Evolutionary conservation across 2,888 invertebrate genomes (phyloP), one percentile per base, ranked within the genome.

Genomic region (Aleiodes testaceus): DNA sequence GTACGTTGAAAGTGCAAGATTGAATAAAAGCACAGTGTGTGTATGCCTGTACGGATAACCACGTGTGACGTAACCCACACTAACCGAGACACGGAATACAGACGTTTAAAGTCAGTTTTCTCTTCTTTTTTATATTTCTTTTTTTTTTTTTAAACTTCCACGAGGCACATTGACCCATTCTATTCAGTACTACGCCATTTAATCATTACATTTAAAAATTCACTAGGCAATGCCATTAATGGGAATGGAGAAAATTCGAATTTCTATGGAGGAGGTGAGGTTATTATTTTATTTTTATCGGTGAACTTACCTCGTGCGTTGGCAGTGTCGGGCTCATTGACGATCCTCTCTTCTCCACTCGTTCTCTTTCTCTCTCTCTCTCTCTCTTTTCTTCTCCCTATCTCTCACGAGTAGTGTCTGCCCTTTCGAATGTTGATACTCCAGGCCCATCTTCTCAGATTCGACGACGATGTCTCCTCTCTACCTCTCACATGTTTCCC

Each of bases 391-490:
- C 36, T 42, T 11, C 7, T 59, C 7, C 16, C 42, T 14, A n/a
- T 55, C 30, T 47, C 11, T 67, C 61, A 50, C 12, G 50, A 50
- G 52, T 44, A 53, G 81, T 86, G 84, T 84, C 87, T 87, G 78
- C 87, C 87, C 76, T 87, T 87, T 55, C 87, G 82, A 75, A 87
- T 86, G 79, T 87, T 82, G 76, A 87, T 87, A 81, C 83, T 87
- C 87, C 87, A 87, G 20, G 73, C 74, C 76, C 79, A 83, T 87
- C 87, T 86, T 74, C 87, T 80, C 61, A 86, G 78, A 74, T 87
- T 87, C 49, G 86, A 80, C 69, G 86, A 86, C 61, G 87, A 86
- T 36, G 79, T 84, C 72, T 86, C 85, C 74, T 85, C 85, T 73
- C 81, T 81, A 70, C 87, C 87, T 74, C 86, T 81, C 68, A 80